Conservation (phyloP, 1,140 invertebrate genomes). For the Prorops nasuta region DNA sequence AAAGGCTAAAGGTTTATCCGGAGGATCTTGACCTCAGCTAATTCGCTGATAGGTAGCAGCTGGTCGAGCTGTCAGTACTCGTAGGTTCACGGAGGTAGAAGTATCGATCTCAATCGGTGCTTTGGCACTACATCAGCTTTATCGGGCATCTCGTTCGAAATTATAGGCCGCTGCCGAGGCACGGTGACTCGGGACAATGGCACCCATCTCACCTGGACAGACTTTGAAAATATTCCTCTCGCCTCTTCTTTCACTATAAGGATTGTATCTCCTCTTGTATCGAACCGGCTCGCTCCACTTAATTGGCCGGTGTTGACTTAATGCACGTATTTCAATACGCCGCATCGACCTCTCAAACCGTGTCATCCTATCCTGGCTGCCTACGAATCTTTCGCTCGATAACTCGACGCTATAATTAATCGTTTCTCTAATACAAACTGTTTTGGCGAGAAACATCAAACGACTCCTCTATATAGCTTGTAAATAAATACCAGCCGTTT, state of each 20-base stretch:
- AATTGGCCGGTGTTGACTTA: slow-evolving; percentile 34
- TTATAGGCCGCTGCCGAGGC: slow-evolving; percentile 30
- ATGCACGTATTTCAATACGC: slow-evolving; percentile 27
- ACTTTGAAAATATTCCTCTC: too few relatives aligned
- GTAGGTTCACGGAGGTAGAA: slow-evolving; percentile 10
- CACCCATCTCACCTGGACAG: slow-evolving; percentile 28
- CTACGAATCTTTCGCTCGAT: too few relatives aligned
- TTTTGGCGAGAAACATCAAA: too few relatives aligned
- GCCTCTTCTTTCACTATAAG: too few relatives aligned
- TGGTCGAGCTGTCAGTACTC: slow-evolving; percentile 31
- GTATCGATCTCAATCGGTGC: slow-evolving; percentile 40
- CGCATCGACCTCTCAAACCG: not conserved
- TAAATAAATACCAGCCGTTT: too few relatives aligned
- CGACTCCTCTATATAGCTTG: too few relatives aligned
- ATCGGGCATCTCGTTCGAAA: slow-evolving; percentile 33
- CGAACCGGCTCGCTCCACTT: slow-evolving; percentile 18
- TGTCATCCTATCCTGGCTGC: too few relatives aligned
- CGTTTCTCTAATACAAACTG: too few relatives aligned
- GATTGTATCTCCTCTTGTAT: slow-evolving; percentile 23
- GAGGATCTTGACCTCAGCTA: slow-evolving; percentile 37
- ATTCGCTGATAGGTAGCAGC: slow-evolving; percentile 24
- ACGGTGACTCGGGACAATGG: slow-evolving; percentile 37
- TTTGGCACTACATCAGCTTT: slow-evolving; percentile 24
- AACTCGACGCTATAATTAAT: too few relatives aligned
- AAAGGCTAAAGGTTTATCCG: too few relatives aligned